phyloP scores from a whole-genome alignment of 2,113 vertebrate species.

The Candoia aspera region DNA sequence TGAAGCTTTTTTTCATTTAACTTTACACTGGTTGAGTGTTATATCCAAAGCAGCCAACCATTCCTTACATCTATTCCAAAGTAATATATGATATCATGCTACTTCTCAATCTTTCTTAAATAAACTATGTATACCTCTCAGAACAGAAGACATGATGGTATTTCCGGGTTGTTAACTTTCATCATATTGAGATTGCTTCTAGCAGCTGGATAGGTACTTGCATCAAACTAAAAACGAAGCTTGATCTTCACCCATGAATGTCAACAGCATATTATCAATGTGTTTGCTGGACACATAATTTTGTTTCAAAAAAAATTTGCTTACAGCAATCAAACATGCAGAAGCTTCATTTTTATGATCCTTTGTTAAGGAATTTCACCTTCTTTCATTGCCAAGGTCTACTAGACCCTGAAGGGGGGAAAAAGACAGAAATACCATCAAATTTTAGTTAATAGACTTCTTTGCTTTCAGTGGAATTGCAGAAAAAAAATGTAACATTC shows the following conservation, averaged over 20 bases:
- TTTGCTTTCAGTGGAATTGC: neutral
- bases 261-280: neutral
- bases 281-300: conserved; percentile 15
- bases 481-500: conserved; percentile 23
- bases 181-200: neutral
- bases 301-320: conserved; percentile 32
- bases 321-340: conserved; percentile 15
- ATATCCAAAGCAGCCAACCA: neutral
- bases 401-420: neutral
- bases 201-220: conserved; percentile 25
- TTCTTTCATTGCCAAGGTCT: neutral
- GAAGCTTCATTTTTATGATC: neutral
- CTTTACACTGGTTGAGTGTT: neutral
- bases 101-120: neutral
- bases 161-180: neutral
- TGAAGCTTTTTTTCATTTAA: neutral
- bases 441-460: neutral
- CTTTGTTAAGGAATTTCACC: conserved; percentile 3
- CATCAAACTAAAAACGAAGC: neutral
- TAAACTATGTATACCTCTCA: neutral
- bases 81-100: neutral
- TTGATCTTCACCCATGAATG: neutral
- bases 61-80: neutral
- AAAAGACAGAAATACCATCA: neutral
- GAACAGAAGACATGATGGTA: conserved; percentile 1